phyloP scores from a whole-genome alignment of 2,888 invertebrate genomes.

The Tipula confusa region DNA sequence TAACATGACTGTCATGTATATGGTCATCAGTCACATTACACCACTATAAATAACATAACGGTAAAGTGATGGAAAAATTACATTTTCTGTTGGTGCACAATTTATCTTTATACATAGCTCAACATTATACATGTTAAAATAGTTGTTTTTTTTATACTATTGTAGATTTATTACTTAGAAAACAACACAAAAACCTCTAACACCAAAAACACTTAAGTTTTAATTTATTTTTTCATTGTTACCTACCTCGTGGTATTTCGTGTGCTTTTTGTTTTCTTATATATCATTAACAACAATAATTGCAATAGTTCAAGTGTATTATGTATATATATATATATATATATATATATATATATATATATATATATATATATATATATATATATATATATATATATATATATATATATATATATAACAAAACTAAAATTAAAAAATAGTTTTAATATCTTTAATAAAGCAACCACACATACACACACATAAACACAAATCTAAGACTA shows the following conservation, averaged over 20 bases:
- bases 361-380: too few relatives aligned
- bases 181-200: background rate
- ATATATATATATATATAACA: background rate
- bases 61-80: conserved; percentile 5
- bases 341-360: too few relatives aligned
- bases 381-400: too few relatives aligned
- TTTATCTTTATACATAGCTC: background rate
- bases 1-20: background rate
- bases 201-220: conserved; percentile 20
- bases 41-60: background rate
- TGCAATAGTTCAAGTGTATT: too few relatives aligned
- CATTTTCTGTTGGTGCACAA: background rate
- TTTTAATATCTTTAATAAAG: background rate
- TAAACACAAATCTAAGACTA: background rate
- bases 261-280: background rate
- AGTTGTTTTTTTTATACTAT: background rate
- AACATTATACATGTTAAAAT: background rate
- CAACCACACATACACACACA: too few relatives aligned
- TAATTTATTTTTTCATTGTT: conserved; percentile 25
- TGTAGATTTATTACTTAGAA: background rate
- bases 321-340: too few relatives aligned
- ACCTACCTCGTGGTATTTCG: background rate
- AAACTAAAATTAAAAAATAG: background rate
- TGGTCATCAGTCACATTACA: background rate
- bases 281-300: background rate